These are phyloP conservation scores for Acanthosepion pharaonis DNA, from an alignment of 2,888 invertebrate genomes.

Conservation along the genomic window DNA sequence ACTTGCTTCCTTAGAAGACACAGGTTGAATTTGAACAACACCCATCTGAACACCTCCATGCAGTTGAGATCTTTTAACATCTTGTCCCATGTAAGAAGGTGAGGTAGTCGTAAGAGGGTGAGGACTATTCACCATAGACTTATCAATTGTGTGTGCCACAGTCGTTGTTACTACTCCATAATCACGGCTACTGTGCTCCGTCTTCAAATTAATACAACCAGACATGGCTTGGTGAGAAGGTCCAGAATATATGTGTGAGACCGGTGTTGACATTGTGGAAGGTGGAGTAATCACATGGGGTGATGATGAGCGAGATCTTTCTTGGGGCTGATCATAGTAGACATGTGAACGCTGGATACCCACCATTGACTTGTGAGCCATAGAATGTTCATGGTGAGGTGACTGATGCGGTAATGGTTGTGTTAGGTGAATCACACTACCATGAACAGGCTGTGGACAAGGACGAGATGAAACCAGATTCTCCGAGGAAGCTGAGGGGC, in stretches of 20 bases:
- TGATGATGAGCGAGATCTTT: slow-evolving; percentile 17
- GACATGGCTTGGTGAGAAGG: slow-evolving; percentile 24
- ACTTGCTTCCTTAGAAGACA: slow-evolving; percentile 60
- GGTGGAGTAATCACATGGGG: slow-evolving; percentile 41
- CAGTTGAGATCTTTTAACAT: slow-evolving; percentile 45
- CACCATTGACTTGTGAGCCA: slow-evolving; percentile 42
- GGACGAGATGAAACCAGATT: slow-evolving; percentile 25
- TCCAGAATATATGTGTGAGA: slow-evolving; percentile 41
- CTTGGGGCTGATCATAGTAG: slow-evolving; percentile 15
- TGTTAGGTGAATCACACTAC: slow-evolving; percentile 40
- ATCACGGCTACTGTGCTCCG: slow-evolving; percentile 35
- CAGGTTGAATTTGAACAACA: slow-evolving; percentile 60
- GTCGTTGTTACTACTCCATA: slow-evolving; percentile 38
- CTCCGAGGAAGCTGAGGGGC: slow-evolving; percentile 38
- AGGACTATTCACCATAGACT: slow-evolving; percentile 16
- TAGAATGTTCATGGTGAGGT: slow-evolving; percentile 15
- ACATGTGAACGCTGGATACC: slow-evolving; percentile 37
- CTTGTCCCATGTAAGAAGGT: slow-evolving; percentile 40
- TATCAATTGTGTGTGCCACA: slow-evolving; percentile 34
- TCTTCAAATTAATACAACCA: slow-evolving; percentile 41
- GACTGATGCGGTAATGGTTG: slow-evolving; percentile 34
- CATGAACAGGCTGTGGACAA: slow-evolving; percentile 39
- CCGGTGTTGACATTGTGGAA: background rate
- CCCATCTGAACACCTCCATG: slow-evolving; percentile 51
- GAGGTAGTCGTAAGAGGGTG: slow-evolving; percentile 34